A percentile compares a stretch with the other conserved stretches of the same genome.
Evolutionary conservation across 2,888 invertebrate genomes (phyloP).

Genomic region (Trileptium ribeirensis): DNA sequence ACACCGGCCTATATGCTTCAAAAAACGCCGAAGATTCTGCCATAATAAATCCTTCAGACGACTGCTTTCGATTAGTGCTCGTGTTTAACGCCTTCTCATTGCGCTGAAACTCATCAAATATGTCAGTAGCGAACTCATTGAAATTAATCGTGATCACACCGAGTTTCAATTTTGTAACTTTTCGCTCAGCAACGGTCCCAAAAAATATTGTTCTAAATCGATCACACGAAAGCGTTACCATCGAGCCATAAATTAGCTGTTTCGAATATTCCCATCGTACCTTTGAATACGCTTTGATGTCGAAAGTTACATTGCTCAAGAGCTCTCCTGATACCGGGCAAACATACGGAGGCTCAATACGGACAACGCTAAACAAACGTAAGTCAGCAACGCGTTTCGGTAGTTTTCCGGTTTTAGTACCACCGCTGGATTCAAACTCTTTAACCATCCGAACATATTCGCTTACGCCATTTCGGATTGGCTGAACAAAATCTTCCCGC

Average conservation of each 20-base stretch:
- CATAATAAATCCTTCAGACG: neutral
- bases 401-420: no score
- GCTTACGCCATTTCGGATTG: slow-evolving; percentile 64
- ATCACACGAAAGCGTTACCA: slow-evolving; percentile 66
- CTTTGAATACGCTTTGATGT: slow-evolving; percentile 27
- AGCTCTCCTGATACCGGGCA: slow-evolving; percentile 34
- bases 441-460: neutral
- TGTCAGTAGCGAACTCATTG: neutral
- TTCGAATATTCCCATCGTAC: slow-evolving; percentile 57
- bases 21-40: slow-evolving; percentile 71
- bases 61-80: no score
- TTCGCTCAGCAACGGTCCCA: slow-evolving; percentile 63
- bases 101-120: no score
- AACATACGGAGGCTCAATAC: slow-evolving; percentile 33
- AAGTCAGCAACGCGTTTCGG: neutral
- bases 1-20: slow-evolving; percentile 70
- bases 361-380: slow-evolving; percentile 27
- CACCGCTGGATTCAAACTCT: no score
- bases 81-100: no score
- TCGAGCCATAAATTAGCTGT: slow-evolving; percentile 63
- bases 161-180: slow-evolving; percentile 56
- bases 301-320: slow-evolving; percentile 27
- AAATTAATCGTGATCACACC: slow-evolving; percentile 50
- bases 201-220: slow-evolving; percentile 61
- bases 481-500: slow-evolving; percentile 70